Conservation (phyloP, 2,797 vertebrate genomes). For the Crypturellus tataupa region DNA sequence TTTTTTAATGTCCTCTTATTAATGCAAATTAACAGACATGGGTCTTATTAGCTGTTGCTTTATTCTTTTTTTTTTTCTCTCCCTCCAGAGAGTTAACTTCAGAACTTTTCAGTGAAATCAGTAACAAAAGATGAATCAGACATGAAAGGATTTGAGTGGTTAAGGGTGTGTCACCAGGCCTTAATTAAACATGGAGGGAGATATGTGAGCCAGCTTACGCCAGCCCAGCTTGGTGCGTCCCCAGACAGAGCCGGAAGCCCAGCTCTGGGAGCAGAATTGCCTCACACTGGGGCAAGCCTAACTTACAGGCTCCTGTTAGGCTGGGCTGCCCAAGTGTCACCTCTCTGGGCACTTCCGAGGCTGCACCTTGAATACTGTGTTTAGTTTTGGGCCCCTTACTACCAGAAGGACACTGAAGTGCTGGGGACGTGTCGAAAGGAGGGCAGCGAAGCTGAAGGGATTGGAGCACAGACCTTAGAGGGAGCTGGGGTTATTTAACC, state of each 20-base stretch:
- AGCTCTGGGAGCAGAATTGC: not conserved
- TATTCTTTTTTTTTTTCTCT: not conserved
- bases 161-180: slow-evolving; percentile 63
- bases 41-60: slow-evolving; percentile 49
- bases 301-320: not conserved
- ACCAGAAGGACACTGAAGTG: no score
- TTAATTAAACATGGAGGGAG: slow-evolving; percentile 71
- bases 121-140: slow-evolving; percentile 73
- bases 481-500: no score
- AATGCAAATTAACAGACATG: slow-evolving; percentile 68
- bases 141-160: slow-evolving; percentile 72
- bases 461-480: no score
- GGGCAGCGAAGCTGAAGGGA: no score
- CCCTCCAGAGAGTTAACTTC: slow-evolving; percentile 25
- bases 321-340: not conserved
- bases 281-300: not conserved
- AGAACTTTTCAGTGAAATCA: slow-evolving; percentile 73
- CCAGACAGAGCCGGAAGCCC: not conserved
- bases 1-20: slow-evolving; percentile 48
- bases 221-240: not conserved
- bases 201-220: slow-evolving; percentile 49
- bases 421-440: no score
- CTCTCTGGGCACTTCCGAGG: not conserved
- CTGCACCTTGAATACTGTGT: no score
- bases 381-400: no score